phyloP scores from a whole-genome alignment of 2,888 invertebrate species.

The Eupithecia pulchellata region DNA sequence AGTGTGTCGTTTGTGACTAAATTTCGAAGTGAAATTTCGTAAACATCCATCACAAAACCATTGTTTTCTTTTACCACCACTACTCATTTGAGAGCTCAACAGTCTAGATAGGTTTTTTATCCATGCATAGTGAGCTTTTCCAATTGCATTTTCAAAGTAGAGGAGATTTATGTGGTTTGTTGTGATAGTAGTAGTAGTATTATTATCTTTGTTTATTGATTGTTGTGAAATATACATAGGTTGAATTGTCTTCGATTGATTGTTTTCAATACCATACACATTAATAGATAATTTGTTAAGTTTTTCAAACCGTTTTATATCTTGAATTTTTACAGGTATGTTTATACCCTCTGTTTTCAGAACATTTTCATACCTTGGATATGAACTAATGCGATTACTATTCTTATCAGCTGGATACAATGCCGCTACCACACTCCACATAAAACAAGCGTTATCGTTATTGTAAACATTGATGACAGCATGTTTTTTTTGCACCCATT shows the following conservation, averaged over 20 bases:
- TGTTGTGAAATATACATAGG: constrained; percentile 5
- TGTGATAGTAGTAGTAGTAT: neutral
- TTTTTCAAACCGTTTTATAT: constrained; percentile 1
- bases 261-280: neutral
- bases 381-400: neutral
- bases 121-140: neutral
- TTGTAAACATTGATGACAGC: neutral
- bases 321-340: constrained; percentile 3
- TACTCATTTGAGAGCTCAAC: neutral
- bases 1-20: neutral
- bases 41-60: constrained; percentile 7
- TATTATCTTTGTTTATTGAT: neutral
- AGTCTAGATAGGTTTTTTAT: constrained; percentile 1
- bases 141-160: neutral
- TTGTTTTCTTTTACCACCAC: neutral
- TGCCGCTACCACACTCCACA: neutral
- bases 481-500: constrained; percentile 32
- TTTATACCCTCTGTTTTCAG: constrained; percentile 1
- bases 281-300: constrained; percentile 3
- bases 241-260: neutral
- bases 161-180: neutral
- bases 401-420: constrained; percentile 1
- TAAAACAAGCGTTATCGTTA: neutral
- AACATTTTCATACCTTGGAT: neutral
- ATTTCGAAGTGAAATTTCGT: constrained; percentile 2